Evolutionary conservation across 1,140 invertebrate genomes (phyloP), one percentile per base, ranked within the genome.

Genomic region (Drosophila grimshawi): DNA sequence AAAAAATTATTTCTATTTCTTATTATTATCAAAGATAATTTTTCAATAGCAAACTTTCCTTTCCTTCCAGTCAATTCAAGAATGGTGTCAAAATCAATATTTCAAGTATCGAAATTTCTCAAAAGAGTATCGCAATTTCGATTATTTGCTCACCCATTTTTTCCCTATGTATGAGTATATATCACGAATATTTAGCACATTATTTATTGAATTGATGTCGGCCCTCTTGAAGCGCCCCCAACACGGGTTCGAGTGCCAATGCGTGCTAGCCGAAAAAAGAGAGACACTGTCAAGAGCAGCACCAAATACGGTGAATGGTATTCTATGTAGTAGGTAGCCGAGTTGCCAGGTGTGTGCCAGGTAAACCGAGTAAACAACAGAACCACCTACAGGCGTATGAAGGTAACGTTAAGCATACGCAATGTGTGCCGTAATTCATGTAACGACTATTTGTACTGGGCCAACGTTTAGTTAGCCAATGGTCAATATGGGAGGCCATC

Each of bases 171-270:
- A 19, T 19, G 19, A 19, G 19, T 19, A 19, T 57, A 4, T 3
- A 5, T 5, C 52, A 59, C 6, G 19, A 76, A 45, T 67, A 30
- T 67, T 71, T 76, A 76, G 72, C 76, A 76, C 72, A 71, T 78
- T 64, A 41, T 70, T 43, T 75, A 53, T 72, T 35, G 48, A 43
- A 46, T 2, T 7, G 29, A 8, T 63, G 53, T 52, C 27, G 37
- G 57, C 5, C 60, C 49, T 76, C 71, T 86, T 57, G 35, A 77
- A 64, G 53, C 76, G 80, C 63, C 85, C 79, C 69, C 69, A 69
- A 69, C 69, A 68, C 53, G 37, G 33, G 53, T 55, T 82, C 68
- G 55, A 88, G 83, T 88, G 76, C 56, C 79, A 82, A 77, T 86
- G 75, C 82, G 82, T 86, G 82, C 67, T 72, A 48, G 71, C 52